These are phyloP conservation scores for Isotomurus palustris DNA, from an alignment of 2,888 invertebrate genomes.

Conservation along the genomic window DNA sequence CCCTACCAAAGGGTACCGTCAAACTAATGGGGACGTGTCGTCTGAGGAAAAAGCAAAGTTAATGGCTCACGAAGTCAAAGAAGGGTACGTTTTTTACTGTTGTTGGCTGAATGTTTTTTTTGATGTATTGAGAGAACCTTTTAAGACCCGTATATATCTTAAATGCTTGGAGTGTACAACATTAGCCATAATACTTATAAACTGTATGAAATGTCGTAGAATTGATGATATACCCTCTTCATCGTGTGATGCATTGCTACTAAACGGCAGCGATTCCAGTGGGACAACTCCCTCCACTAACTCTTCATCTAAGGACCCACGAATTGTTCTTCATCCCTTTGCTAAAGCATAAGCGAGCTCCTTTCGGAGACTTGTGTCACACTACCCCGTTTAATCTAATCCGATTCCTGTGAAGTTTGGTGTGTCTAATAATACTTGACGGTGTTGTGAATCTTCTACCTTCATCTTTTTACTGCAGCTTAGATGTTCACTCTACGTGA, in stretches of 20 bases:
- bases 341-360: constrained; percentile 29
- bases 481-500: too few relatives aligned
- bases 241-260: constrained; percentile 32
- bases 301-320: constrained; percentile 30
- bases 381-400: background rate
- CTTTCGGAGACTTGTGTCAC: background rate
- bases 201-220: too few relatives aligned
- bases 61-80: constrained; percentile 36
- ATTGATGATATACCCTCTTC: constrained; percentile 35
- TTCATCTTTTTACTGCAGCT: too few relatives aligned
- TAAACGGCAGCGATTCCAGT: constrained; percentile 16
- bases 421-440: too few relatives aligned
- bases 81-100: constrained; percentile 24
- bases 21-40: constrained; percentile 23
- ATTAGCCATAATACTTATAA: background rate
- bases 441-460: too few relatives aligned
- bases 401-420: background rate
- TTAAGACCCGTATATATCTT: too few relatives aligned
- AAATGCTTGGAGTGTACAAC: constrained; percentile 3
- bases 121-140: too few relatives aligned
- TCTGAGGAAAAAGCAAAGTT: constrained; percentile 34
- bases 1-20: constrained; percentile 21
- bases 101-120: too few relatives aligned
- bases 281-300: constrained; percentile 29
- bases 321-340: constrained; percentile 39